Conservation (phyloP, 1,140 invertebrate genomes). For the Stegodyphus dumicola region DNA sequence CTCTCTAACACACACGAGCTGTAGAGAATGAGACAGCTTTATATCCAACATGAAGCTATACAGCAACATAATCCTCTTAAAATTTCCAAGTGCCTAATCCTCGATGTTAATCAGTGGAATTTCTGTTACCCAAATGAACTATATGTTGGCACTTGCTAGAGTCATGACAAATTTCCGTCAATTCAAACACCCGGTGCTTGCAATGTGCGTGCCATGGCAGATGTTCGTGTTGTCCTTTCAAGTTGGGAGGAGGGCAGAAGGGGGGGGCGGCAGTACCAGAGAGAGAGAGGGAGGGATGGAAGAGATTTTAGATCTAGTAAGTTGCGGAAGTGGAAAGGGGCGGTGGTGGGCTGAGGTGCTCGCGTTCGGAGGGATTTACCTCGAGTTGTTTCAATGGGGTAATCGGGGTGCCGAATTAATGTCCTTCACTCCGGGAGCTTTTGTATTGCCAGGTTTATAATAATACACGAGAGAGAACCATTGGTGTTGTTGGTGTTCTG, state of each 20-base stretch:
- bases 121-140: slow-evolving; percentile 13
- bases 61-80: slow-evolving; percentile 2
- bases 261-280: no score
- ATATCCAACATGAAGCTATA: not conserved
- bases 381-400: slow-evolving; percentile 11
- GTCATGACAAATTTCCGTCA: no score
- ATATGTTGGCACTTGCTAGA: no score
- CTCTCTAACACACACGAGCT: no score
- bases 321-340: not conserved
- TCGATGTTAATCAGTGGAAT: not conserved
- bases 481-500: not conserved
- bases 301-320: not conserved
- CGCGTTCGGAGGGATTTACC: not conserved
- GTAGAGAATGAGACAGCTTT: not conserved
- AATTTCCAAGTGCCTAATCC: slow-evolving; percentile 12
- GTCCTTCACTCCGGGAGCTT: not conserved
- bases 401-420: slow-evolving; percentile 7
- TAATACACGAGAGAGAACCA: no score
- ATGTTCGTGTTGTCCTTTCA: no score
- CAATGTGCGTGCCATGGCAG: no score
- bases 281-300: no score
- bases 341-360: no score
- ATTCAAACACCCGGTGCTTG: no score
- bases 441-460: not conserved
- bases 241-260: not conserved